Evolutionary conservation across 2,888 invertebrate species (phyloP), one percentile per base, ranked within the genome.

Genomic region (Synanthedon formicaeformis): DNA sequence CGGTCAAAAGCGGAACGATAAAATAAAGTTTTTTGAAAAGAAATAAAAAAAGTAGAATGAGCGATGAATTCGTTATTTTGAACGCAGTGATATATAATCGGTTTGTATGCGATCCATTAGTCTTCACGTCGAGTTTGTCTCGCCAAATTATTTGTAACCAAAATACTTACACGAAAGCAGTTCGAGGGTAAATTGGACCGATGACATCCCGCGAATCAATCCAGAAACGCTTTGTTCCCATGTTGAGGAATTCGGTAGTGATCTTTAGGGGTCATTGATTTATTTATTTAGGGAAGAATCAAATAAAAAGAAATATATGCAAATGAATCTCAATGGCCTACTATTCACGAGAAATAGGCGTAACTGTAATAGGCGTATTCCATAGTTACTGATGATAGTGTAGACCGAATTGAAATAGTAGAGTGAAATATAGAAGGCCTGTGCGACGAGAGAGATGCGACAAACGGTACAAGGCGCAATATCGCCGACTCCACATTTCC

Each of bases 61-160:
- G 66, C 68, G 71, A 73, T 74, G 73, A 67, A 69, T 70, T 69
- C 65, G 63, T 65, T 64, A 63, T 61, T 63, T 34, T 63, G 59
- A 58, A 54, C 61, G 64, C 60, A 63, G 67, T 68, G 69, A 75
- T 73, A 66, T 71, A 71, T 65, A 69, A 72, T 71, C 66, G 64
- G 55, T 61, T 57, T 57, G 64, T 62, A 64, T 60, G 64, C 66
- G 64, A 67, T 67, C 72, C 75, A 78, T 78, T 74, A 74, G 69
- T 75, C 73, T 72, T 65, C 59, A 59, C 65, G 68, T 65, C 66
- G 64, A 65, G 67, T 64, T 63, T 67, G 71, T 66, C 71, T 66
- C 64, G 64, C 64, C 61, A 62, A 65, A 67, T 73, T 71, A 69
- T 68, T 67, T 66, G 66, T 61, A 63, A 66, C 69, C 58, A 69